Percentiles rank a stretch among this genome's conserved stretches.
Evolutionary conservation across 2,797 vertebrate genomes (phyloP).

Genomic region (Naso thynnoides): DNA sequence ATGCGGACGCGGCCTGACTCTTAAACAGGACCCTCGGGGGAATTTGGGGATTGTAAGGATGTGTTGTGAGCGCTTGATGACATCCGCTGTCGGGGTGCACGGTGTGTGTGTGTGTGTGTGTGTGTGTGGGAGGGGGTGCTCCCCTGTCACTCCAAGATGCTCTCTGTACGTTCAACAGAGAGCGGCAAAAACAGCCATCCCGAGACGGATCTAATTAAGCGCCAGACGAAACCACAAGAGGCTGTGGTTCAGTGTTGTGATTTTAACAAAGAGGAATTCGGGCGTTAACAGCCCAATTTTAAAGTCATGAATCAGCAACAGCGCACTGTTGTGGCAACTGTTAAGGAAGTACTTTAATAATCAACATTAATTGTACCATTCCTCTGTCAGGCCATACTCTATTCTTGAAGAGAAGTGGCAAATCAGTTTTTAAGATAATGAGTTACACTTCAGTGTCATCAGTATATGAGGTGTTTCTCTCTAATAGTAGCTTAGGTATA

Average conservation of each 20-base stretch:
- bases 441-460: neutral
- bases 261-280: too few species aligned
- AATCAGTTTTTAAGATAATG: slow-evolving; percentile 29
- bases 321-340: slow-evolving; percentile 25
- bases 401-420: slow-evolving; percentile 6
- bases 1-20: slow-evolving; percentile 80
- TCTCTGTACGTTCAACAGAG: slow-evolving; percentile 27
- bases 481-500: neutral
- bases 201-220: slow-evolving; percentile 54
- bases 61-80: slow-evolving; percentile 78
- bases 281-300: slow-evolving; percentile 21
- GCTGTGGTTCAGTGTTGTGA: slow-evolving; percentile 35
- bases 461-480: neutral
- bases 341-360: slow-evolving; percentile 38
- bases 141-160: slow-evolving; percentile 39
- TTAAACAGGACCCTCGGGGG: slow-evolving; percentile 80
- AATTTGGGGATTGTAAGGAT: slow-evolving; percentile 54
- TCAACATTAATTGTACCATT: slow-evolving; percentile 7
- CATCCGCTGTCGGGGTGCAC: slow-evolving; percentile 56
- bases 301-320: slow-evolving; percentile 43
- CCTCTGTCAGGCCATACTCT: neutral
- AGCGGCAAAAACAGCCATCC: slow-evolving; percentile 38
- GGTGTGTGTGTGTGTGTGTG: neutral
- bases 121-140: neutral
- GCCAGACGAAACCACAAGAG: slow-evolving; percentile 45